A percentile compares a stretch with the other conserved stretches of the same genome.
phyloP scores from a whole-genome alignment of 2,797 vertebrate species.

The Schizopygopsis pylzovi region DNA sequence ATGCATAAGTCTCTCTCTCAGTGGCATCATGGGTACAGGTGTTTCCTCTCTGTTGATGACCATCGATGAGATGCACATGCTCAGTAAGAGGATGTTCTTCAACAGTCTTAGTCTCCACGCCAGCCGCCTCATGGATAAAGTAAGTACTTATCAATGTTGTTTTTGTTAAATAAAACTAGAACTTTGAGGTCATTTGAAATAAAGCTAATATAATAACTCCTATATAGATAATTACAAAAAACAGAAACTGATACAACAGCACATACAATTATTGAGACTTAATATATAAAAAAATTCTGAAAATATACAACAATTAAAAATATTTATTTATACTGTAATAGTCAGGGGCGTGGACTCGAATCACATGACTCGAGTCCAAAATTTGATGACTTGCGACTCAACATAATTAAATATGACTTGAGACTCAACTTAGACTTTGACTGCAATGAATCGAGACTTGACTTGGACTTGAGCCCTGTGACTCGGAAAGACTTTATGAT shows the following conservation, averaged over 20 bases:
- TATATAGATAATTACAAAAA: not conserved
- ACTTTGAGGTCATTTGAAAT: not conserved
- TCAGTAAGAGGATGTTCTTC: slow-evolving; percentile 99
- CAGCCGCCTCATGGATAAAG: slow-evolving; percentile 97
- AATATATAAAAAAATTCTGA: too few species aligned
- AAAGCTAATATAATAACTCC: not conserved
- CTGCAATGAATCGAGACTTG: too few species aligned
- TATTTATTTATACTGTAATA: not conserved
- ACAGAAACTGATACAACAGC: not conserved
- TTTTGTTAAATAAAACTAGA: not conserved
- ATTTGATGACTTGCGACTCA: too few species aligned
- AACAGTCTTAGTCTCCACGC: slow-evolving; percentile 95
- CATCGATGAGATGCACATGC: slow-evolving; percentile 95
- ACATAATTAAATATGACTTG: too few species aligned
- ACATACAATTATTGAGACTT: not conserved
- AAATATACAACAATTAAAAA: not conserved
- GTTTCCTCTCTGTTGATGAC: slow-evolving; percentile 89
- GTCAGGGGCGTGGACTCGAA: too few species aligned
- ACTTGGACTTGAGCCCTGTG: too few species aligned
- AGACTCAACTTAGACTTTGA: too few species aligned
- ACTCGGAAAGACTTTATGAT: too few species aligned
- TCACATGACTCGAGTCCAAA: too few species aligned
- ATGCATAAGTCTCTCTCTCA: slow-evolving; percentile 61
- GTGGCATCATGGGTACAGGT: slow-evolving; percentile 91
- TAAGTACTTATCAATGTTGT: slow-evolving; percentile 65